Conservation (phyloP, 2,797 vertebrate species). For the Oryzias sinensis region DNA sequence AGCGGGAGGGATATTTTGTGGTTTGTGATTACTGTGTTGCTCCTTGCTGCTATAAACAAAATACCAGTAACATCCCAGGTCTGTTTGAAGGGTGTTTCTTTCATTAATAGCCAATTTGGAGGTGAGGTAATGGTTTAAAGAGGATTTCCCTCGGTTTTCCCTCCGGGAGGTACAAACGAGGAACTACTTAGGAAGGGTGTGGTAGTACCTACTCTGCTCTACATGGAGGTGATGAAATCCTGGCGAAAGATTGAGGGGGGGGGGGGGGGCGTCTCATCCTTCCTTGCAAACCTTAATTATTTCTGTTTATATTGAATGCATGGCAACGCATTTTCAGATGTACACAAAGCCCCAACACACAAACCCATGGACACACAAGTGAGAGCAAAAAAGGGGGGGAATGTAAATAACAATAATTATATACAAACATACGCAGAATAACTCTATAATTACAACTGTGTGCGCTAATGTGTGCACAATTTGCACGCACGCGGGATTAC, state of each 20-base stretch:
- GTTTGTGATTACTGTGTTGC: slow-evolving; percentile 49
- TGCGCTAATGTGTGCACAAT: slow-evolving; percentile 63
- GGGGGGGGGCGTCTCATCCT: slow-evolving; percentile 32
- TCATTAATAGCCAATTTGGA: slow-evolving; percentile 36
- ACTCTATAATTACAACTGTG: slow-evolving; percentile 66
- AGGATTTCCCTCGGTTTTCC: slow-evolving; percentile 47
- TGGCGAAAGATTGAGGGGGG: slow-evolving; percentile 28
- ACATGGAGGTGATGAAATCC: slow-evolving; percentile 39
- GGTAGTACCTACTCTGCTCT: slow-evolving; percentile 48
- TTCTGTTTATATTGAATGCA: slow-evolving; percentile 60
- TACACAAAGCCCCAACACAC: slow-evolving; percentile 63
- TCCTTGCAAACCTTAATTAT: slow-evolving; percentile 28
- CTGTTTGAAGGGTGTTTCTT: slow-evolving; percentile 50
- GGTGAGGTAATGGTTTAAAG: slow-evolving; percentile 24
- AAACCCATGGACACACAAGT: slow-evolving; percentile 18
- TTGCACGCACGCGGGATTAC: slow-evolving; percentile 58
- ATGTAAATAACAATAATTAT: slow-evolving; percentile 72
- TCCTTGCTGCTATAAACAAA: slow-evolving; percentile 53
- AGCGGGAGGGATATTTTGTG: slow-evolving; percentile 44
- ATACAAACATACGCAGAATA: slow-evolving; percentile 61
- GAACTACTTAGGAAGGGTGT: slow-evolving; percentile 37
- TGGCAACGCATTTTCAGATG: slow-evolving; percentile 55
- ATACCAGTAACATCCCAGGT: slow-evolving; percentile 29
- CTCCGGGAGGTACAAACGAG: slow-evolving; percentile 39
- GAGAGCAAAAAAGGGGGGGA: slow-evolving; percentile 32